Percentiles rank a stretch among this genome's conserved stretches.
Evolutionary conservation across 1,140 invertebrate species (phyloP).

Genomic region (Panulirus ornatus): DNA sequence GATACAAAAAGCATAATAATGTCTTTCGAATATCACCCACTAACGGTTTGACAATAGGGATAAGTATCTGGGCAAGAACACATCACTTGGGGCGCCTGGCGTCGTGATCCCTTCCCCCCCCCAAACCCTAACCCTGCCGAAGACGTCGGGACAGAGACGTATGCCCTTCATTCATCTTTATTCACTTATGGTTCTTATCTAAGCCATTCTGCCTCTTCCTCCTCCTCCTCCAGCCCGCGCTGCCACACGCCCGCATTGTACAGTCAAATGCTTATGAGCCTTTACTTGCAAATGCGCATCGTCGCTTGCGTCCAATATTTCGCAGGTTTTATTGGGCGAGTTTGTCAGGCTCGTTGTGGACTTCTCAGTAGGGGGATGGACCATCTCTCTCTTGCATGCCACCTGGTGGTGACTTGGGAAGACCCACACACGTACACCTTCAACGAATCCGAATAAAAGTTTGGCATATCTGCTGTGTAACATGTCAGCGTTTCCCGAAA

Average conservation of each 20-base stretch:
- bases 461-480: too few species aligned
- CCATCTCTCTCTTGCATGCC: too few species aligned
- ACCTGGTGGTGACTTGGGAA: too few species aligned
- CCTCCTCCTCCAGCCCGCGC: not conserved
- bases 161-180: not conserved
- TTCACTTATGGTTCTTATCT: constrained; percentile 9
- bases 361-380: too few species aligned
- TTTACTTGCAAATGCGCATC: not conserved
- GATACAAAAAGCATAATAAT: too few species aligned
- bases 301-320: not conserved
- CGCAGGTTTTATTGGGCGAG: not conserved
- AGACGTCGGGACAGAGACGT: not conserved
- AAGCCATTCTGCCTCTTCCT: not conserved
- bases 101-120: not conserved
- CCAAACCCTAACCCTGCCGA: not conserved
- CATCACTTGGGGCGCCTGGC: too few species aligned
- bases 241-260: not conserved
- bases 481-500: too few species aligned
- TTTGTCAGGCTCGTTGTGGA: not conserved
- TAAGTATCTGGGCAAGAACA: too few species aligned
- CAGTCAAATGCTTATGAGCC: not conserved
- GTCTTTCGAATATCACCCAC: too few species aligned
- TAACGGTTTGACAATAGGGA: too few species aligned
- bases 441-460: too few species aligned
- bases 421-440: too few species aligned